Evolutionary conservation across 2,888 invertebrate genomes (phyloP).

Genomic region (Spodoptera littoralis): DNA sequence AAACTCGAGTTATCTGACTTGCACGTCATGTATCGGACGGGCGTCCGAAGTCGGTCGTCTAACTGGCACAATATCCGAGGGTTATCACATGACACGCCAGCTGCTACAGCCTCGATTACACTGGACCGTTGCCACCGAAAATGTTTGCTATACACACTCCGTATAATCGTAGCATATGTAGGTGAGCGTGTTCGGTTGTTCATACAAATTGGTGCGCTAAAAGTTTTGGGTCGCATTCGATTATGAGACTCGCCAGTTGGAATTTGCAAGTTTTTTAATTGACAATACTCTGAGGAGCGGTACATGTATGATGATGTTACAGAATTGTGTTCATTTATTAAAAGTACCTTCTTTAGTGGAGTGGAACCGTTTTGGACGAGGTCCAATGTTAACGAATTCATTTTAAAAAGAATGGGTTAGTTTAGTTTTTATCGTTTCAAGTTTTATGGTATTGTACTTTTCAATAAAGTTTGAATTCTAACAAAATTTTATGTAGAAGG

Average conservation of each 20-base stretch:
- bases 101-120: constrained; percentile 69
- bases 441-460: too few species aligned
- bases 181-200: constrained; percentile 44
- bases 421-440: too few species aligned
- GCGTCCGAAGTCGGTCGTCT: constrained; percentile 54
- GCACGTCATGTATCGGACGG: constrained; percentile 42
- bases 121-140: constrained; percentile 72
- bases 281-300: constrained; percentile 1
- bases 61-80: constrained; percentile 74
- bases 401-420: not conserved
- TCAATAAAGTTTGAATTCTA: too few species aligned
- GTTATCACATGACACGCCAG: constrained; percentile 72
- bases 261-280: constrained; percentile 32
- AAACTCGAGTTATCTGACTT: constrained; percentile 30
- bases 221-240: constrained; percentile 50
- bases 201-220: constrained; percentile 49
- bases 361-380: not conserved
- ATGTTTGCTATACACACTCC: constrained; percentile 43
- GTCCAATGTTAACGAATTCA: not conserved
- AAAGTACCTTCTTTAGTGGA: not conserved
- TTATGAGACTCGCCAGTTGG: constrained; percentile 30
- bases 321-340: constrained; percentile 6
- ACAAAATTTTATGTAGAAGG: too few species aligned
- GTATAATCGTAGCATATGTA: constrained; percentile 44
- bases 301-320: constrained; percentile 3